phyloP scores from a whole-genome alignment of 2,113 vertebrate species.

The Callaeas wilsoni region DNA sequence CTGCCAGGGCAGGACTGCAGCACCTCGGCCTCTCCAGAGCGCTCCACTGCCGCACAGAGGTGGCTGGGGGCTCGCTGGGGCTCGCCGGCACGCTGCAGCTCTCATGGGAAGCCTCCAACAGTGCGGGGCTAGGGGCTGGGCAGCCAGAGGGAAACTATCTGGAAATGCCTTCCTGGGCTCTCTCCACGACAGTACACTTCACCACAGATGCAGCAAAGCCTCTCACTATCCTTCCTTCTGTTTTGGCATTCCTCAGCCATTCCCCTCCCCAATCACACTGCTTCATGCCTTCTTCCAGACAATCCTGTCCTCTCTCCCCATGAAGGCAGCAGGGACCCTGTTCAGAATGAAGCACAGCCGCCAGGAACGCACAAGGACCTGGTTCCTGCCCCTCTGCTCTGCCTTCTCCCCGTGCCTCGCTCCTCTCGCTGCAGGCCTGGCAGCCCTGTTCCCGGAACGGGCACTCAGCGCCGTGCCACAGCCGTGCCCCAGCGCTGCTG shows the following conservation, averaged over 20 bases:
- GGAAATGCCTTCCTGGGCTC: not conserved
- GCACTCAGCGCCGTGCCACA: not conserved
- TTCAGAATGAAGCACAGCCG: not conserved
- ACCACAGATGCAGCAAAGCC: not conserved
- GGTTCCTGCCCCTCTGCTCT: not conserved
- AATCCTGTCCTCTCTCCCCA: not conserved
- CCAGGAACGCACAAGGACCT: not conserved
- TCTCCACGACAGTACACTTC: not conserved
- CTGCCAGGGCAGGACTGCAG: not conserved
- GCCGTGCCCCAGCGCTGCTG: not conserved
- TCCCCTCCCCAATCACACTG: not conserved
- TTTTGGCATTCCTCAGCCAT: not conserved
- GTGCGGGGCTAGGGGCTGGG: no score
- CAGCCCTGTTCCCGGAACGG: not conserved
- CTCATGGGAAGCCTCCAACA: not conserved
- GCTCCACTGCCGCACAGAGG: not conserved
- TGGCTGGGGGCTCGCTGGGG: accelerated
- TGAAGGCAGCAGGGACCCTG: not conserved
- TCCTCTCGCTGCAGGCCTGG: not conserved
- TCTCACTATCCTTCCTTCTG: not conserved
- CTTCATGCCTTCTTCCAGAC: not conserved
- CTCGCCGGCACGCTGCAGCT: not conserved
- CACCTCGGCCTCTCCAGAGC: not conserved
- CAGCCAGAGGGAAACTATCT: not conserved
- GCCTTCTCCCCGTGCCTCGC: not conserved